Evolutionary conservation across 2,888 invertebrate species (phyloP), one percentile per base, ranked within the genome.

Genomic region (Cataglyphis altisquamis): DNA sequence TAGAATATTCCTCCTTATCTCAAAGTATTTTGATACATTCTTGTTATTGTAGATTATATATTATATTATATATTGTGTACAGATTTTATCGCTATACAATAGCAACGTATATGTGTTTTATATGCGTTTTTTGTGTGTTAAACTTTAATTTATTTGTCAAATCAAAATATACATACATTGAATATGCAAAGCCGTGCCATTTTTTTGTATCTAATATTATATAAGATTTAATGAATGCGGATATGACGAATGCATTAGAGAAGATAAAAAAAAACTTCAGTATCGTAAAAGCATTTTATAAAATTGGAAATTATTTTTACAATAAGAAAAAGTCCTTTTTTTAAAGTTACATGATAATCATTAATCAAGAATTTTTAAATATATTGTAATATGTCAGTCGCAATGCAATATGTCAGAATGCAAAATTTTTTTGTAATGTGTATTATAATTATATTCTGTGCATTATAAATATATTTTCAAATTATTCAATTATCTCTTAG

Each of bases 11-110:
- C 45, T 18, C 25, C 52, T 60, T 3, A 70, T 45, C 36, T 60
- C 12, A 25, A 21, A 39, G 36, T n/a, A 18, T 25, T 12, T 18
- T 21, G 25, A 32, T 12, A 21, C 21, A 18, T 60, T 60, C 18
- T 29, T 32, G 9, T 12, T 45, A 8, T n/a, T 25, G 41, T 41
- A 57, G 41, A 72, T 25, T 25, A 25, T 25, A 25, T 57, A 15
- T 45, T 48, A 25, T 39, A 60, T 60, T 36, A 41, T 2, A 36
- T 39, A 12, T 52, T 57, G 5, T 12, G 8, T 41, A 32, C 29
- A 72, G 4, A 29, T 75, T 39, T 41, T n/a, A 41, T 41, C 15
- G n/a, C 55, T 77, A 55, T n/a, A 21, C 15, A 32, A 63, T n/a
- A 25, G 21, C 10, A 32, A 60, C 0, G 60, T 29, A 25, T 36